Base-by-base conservation (phyloP, 2,113 vertebrate genomes). In the Cochlearius cochlearius region DNA sequence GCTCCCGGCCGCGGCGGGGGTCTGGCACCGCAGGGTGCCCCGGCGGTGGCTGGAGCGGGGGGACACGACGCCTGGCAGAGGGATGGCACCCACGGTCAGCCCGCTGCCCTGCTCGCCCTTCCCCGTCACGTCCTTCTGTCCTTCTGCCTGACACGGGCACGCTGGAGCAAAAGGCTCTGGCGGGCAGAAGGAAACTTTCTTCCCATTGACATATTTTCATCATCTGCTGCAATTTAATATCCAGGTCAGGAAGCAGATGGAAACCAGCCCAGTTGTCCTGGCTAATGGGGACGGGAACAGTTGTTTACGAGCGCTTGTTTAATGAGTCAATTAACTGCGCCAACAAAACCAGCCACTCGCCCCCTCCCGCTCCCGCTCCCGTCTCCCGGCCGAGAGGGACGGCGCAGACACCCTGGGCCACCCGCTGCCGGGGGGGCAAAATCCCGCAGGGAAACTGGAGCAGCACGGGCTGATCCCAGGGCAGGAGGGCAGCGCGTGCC, bases 231-330 rank as follows among this genome's bases (percentile, higher is more conserved):
- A 85, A 68, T 91, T 77, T 38, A 76, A 78, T 79, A 92, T 68
- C 73, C 92, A 95, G 94, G 94, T 92, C 95, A 95, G 91, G 92
- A 76, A 79, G 91, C 96, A 92, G 97, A 95, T 91, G 95, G 96
- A 21, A 23, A 89, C 45, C 27, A n/a, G 88, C 89, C 80, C 4
- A 2, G 68, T 55, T 85, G 80, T 78, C 86, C 94, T 66, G 94
- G 95, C 81, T 47, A 79, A 82, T 5, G 4, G 92, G 73, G 60
- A 78, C 83, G 67, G 73, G 72, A 73, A 26, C 3, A 5, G 73
- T 72, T 75, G 88, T 62, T 79, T 39, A 39, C 49, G 43, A 55
- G 79, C 0, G 0, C 67, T 52, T 72, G 55, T 56, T 87, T 27
- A 41, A 27, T 1, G 0, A 4, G 41, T 47, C 56, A 68, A 58